Percentiles rank a stretch among this genome's conserved stretches.
Conservation (phyloP, 2,888 invertebrate genomes). For the Gerris lacustris region DNA sequence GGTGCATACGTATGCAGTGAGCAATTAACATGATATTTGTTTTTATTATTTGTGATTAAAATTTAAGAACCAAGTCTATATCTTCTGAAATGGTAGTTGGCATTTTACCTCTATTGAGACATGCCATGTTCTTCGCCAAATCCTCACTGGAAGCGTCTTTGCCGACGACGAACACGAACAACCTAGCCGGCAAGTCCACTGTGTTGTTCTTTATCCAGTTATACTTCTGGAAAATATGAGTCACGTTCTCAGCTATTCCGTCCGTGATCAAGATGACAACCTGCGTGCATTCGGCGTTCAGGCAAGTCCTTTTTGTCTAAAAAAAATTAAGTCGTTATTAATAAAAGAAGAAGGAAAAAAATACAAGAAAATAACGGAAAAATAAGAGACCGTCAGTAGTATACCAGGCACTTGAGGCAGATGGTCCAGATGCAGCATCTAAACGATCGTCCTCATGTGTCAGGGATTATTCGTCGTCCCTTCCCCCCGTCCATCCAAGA, state of each 20-base stretch:
- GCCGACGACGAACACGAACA: constrained; percentile 92
- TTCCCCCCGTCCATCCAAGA: no score
- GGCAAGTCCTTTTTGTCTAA: constrained; percentile 36
- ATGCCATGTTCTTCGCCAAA: constrained; percentile 89
- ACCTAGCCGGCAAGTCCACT: constrained; percentile 61
- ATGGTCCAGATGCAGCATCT: no score
- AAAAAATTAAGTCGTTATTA: not conserved
- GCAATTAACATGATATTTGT: no score
- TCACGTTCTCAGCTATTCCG: constrained; percentile 77
- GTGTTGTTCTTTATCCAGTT: constrained; percentile 61
- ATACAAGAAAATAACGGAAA: no score
- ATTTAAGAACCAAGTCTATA: no score
- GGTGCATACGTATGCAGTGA: no score
- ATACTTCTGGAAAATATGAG: constrained; percentile 68
- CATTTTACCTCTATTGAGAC: constrained; percentile 68
- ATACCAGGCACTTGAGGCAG: no score
- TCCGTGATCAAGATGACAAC: constrained; percentile 95
- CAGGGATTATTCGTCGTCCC: no score
- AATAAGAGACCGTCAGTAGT: no score
- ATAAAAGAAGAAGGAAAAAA: constrained; percentile 29
- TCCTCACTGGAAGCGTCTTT: constrained; percentile 81
- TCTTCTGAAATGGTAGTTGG: not conserved
- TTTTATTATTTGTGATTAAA: no score
- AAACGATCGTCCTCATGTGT: no score
- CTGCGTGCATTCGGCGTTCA: constrained; percentile 63